Evolutionary conservation across 2,888 invertebrate species (phyloP), one percentile per base, ranked within the genome.

Genomic region (Trissolcus brochymenae): DNA sequence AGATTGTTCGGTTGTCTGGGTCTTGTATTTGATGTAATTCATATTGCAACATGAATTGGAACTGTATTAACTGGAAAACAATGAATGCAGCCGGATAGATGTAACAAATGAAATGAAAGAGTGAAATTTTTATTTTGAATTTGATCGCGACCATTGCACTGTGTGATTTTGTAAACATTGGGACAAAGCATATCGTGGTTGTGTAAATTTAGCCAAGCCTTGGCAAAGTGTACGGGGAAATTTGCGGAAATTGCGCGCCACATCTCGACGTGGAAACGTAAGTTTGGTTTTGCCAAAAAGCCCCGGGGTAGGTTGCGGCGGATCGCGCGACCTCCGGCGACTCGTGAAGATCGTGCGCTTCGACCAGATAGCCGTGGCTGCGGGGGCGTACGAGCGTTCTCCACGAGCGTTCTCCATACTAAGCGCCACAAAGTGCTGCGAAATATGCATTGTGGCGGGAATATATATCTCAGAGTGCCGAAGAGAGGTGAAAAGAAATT

Each of bases 381-480:
- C 89, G 90, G 89, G 88, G 89, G 89, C 89, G 87, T 88, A 87
- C 85, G 83, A 84, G 83, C 81, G 81, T 65, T 67, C 67, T 62
- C 59, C 60, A 51, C 7, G 35, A 75, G 79, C 75, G 57, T 46
- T 46, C 59, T 29, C 59, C 59, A 49, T 35, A 46, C 70, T 56
- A 77, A 78, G 77, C 72, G 75, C 74, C 81, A 73, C 80, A 79
- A 78, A 82, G 79, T 78, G 80, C 79, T 79, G 17, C 62, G 61
- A 68, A 73, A 73, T 62, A 74, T 67, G 67, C 21, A 79, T 79
- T 74, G 72, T 50, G 41, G 53, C 40, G 50, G 64, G 51, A 77
- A 72, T 66, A 61, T 66, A 79, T 71, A 70, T 79, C 81, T 82
- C 68, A 77, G 53, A 81, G 80, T 78, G 57, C 75, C 77, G 79